phyloP scores from a whole-genome alignment of 1,140 invertebrate species.

The Bombus difficillimus region DNA sequence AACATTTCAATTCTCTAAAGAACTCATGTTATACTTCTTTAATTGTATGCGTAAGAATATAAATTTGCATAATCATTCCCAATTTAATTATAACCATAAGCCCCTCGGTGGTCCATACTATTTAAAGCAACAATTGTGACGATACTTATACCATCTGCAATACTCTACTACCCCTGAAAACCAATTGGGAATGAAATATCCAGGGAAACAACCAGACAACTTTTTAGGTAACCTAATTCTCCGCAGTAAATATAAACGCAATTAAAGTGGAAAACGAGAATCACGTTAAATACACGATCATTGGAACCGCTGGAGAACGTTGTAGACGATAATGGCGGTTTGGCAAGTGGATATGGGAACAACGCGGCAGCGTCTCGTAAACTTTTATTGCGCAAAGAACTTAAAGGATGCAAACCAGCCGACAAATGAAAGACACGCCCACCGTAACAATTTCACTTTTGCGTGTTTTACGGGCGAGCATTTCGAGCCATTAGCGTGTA shows the following conservation, averaged over 20 bases:
- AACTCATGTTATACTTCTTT: no score
- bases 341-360: not conserved
- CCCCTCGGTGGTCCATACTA: no score
- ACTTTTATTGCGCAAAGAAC: slow-evolving; percentile 39
- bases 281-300: not conserved
- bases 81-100: no score
- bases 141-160: no score
- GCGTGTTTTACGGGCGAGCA: slow-evolving; percentile 36
- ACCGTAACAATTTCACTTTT: slow-evolving; percentile 48
- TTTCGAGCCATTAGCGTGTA: slow-evolving; percentile 21
- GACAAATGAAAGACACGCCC: slow-evolving; percentile 26
- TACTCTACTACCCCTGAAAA: no score
- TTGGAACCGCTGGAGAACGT: not conserved
- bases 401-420: slow-evolving; percentile 38
- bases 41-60: no score
- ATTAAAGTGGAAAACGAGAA: not conserved
- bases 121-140: no score
- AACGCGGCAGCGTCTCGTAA: slow-evolving; percentile 28
- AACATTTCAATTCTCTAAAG: no score
- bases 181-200: not conserved
- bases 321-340: not conserved
- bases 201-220: not conserved
- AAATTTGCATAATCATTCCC: no score
- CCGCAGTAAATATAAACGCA: not conserved
- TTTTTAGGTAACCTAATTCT: not conserved